These are phyloP conservation scores for Heliangelus exortis DNA, from an alignment of 2,797 vertebrate species.

Conservation along the genomic window DNA sequence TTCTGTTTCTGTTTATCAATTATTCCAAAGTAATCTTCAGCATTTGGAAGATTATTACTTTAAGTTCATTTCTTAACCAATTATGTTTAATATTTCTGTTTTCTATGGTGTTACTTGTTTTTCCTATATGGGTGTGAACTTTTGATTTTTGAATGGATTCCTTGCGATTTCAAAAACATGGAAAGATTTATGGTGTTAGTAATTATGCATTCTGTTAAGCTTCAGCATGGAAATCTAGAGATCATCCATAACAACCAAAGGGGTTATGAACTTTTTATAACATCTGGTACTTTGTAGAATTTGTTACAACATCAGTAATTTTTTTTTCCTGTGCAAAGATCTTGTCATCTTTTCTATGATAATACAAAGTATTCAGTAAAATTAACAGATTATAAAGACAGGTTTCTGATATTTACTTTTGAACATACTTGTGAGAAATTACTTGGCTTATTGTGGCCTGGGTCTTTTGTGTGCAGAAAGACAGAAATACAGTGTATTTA, in stretches of 20 bases:
- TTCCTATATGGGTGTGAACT: not conserved
- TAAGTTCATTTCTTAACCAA: not conserved
- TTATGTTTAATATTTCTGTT: not conserved
- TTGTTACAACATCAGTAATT: not conserved
- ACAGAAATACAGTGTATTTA: not conserved
- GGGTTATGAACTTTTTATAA: not conserved
- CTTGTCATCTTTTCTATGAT: too few relatives aligned
- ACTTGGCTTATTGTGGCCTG: not conserved
- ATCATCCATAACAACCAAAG: not conserved
- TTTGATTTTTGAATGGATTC: not conserved
- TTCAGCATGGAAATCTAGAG: not conserved
- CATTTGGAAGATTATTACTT: not conserved
- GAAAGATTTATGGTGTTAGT: not conserved
- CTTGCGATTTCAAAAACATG: not conserved
- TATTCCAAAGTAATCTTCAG: not conserved
- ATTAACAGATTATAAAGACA: not conserved
- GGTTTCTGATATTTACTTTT: not conserved
- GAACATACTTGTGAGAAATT: rapidly evolving
- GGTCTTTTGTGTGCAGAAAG: not conserved
- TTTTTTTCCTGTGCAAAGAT: not conserved
- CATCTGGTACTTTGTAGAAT: not conserved
- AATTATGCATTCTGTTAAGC: not conserved
- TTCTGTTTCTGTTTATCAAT: not conserved
- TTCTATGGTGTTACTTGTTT: not conserved
- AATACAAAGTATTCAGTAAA: too few relatives aligned